phyloP scores from a whole-genome alignment of 2,113 vertebrate genomes.

The Clarias macrocephalus region DNA sequence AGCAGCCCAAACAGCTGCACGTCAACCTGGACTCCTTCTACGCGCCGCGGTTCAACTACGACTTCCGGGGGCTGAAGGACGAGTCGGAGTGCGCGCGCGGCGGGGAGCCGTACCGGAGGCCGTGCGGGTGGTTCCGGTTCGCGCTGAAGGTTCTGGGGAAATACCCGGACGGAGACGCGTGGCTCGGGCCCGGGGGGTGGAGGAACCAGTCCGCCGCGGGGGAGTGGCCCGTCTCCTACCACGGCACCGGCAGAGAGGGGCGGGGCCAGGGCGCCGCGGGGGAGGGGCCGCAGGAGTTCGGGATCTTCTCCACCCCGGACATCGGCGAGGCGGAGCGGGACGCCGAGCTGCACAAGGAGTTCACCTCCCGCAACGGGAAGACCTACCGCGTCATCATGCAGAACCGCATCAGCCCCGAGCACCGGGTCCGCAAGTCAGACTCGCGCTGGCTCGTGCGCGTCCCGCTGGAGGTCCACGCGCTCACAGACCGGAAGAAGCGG shows the following conservation, averaged over 20 bases:
- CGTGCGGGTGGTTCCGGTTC: slow-evolving; percentile 44
- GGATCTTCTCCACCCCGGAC: slow-evolving; percentile 43
- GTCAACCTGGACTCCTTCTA: slow-evolving; percentile 39
- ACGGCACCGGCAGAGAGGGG: slow-evolving; percentile 18
- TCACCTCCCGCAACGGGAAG: slow-evolving; percentile 25
- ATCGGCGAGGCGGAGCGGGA: slow-evolving; percentile 5
- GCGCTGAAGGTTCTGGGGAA: slow-evolving; percentile 34
- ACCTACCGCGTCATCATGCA: slow-evolving; percentile 36
- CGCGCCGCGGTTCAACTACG: slow-evolving; percentile 24
- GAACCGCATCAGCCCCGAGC: slow-evolving; percentile 33
- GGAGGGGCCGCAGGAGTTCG: slow-evolving; percentile 16
- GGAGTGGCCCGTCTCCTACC: slow-evolving; percentile 51
- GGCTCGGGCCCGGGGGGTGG: slow-evolving; percentile 32
- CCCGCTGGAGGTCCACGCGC: neutral
- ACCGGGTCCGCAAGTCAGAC: neutral
- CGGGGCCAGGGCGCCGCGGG: neutral
- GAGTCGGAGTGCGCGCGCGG: slow-evolving; percentile 4
- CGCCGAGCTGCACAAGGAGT: slow-evolving; percentile 5
- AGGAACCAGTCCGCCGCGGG: neutral
- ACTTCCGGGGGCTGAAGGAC: slow-evolving; percentile 35
- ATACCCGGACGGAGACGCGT: slow-evolving; percentile 33
- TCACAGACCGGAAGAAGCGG: neutral
- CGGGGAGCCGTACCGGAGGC: slow-evolving; percentile 33
- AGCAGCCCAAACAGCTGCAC: neutral
- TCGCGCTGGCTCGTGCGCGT: slow-evolving; percentile 27